phyloP scores from a whole-genome alignment of 1,140 invertebrate species.

The Eufriesea mexicana region DNA sequence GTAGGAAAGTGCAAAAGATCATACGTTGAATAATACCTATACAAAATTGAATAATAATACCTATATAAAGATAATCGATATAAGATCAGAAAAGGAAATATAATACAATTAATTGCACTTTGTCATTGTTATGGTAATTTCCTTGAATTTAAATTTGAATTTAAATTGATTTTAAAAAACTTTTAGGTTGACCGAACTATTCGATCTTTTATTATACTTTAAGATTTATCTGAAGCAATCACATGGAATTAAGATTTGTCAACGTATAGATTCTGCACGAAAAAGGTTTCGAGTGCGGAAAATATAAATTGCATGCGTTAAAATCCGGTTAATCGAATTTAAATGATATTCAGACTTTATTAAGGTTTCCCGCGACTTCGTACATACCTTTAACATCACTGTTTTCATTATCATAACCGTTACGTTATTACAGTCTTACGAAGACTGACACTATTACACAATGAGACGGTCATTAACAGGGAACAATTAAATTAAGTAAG shows the following conservation, averaged over 20 bases:
- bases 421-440: constrained; percentile 7
- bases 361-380: constrained; percentile 18
- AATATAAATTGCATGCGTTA: constrained; percentile 19
- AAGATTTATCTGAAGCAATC: too few species aligned
- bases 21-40: neutral
- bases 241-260: neutral
- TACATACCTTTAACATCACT: neutral
- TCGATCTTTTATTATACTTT: too few species aligned
- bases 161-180: too few species aligned
- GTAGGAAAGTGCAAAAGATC: neutral
- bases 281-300: constrained; percentile 5
- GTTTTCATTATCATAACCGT: constrained; percentile 49
- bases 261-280: neutral
- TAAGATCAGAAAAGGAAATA: neutral
- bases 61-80: neutral
- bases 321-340: constrained; percentile 42
- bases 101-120: neutral
- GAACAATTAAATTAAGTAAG: constrained; percentile 35
- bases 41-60: too few species aligned
- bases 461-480: constrained; percentile 8
- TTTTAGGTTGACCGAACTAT: too few species aligned
- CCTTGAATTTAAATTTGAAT: too few species aligned
- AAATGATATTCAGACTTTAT: constrained; percentile 43
- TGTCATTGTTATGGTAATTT: neutral
- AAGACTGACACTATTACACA: constrained; percentile 3